Evolutionary conservation across 2,888 invertebrate species (phyloP).

Genomic region (Arctia plantaginis): DNA sequence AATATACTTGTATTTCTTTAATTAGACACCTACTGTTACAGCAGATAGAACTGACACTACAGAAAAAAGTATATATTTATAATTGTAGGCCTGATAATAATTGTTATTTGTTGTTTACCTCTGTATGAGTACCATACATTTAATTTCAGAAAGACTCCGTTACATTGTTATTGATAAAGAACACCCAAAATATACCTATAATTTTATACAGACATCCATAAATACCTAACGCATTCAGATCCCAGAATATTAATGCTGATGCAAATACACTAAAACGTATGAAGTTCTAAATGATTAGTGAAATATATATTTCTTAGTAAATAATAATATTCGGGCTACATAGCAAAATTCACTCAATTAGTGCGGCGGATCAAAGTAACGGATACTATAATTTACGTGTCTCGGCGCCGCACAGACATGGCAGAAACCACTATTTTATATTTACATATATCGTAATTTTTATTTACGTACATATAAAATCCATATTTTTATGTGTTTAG

Average conservation of each 20-base stretch:
- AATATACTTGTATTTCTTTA: too few species aligned
- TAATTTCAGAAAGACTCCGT: too few species aligned
- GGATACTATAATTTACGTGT: constrained; percentile 54
- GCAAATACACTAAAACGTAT: constrained; percentile 7
- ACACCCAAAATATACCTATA: neutral
- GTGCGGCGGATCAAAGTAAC: constrained; percentile 47
- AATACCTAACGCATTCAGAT: neutral
- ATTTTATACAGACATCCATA: neutral
- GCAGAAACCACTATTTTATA: constrained; percentile 15
- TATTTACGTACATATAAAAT: constrained; percentile 11
- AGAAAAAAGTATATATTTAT: too few species aligned
- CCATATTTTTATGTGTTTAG: neutral
- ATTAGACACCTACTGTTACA: too few species aligned
- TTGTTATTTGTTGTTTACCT: too few species aligned
- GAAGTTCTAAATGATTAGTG: constrained; percentile 11
- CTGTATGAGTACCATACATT: too few species aligned
- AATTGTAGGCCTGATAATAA: too few species aligned
- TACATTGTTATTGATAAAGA: too few species aligned
- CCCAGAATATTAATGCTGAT: constrained; percentile 1
- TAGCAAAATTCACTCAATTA: constrained; percentile 47
- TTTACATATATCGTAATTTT: constrained; percentile 21
- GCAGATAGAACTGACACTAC: too few species aligned
- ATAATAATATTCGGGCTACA: constrained; percentile 38
- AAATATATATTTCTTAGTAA: constrained; percentile 37
- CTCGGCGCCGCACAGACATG: constrained; percentile 37